phyloP scores from a whole-genome alignment of 2,113 vertebrate species.

The Pteruthius melanotis region DNA sequence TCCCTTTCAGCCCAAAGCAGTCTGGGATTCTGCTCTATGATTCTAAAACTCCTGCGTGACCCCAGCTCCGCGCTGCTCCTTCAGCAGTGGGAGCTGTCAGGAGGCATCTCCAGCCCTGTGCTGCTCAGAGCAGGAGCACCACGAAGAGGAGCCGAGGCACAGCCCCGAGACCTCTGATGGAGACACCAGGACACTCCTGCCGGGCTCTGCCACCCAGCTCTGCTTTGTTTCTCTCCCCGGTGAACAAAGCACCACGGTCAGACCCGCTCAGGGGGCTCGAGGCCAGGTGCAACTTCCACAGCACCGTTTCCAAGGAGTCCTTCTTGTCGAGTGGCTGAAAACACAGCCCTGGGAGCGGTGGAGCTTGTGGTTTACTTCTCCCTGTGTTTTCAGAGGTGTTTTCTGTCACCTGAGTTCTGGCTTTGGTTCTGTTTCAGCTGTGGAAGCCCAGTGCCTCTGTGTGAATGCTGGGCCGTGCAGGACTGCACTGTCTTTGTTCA shows the following conservation, averaged over 20 bases:
- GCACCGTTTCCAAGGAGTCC: neutral
- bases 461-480: neutral
- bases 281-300: neutral
- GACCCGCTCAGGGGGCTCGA: neutral
- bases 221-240: neutral
- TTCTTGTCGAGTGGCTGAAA: fast-evolving
- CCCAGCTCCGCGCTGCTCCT: fast-evolving
- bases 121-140: neutral
- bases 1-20: neutral
- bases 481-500: neutral
- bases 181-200: fast-evolving
- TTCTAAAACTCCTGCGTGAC: neutral
- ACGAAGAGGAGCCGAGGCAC: neutral
- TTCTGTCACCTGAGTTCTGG: neutral
- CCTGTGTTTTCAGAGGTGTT: neutral
- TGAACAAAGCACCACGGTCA: neutral
- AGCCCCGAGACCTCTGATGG: neutral
- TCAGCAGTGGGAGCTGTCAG: neutral
- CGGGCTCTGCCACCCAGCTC: neutral
- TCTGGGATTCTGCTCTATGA: neutral
- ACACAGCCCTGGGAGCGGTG: neutral
- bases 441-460: fast-evolving
- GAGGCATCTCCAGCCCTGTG: neutral
- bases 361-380: neutral
- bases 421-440: neutral